These are phyloP conservation scores for Cynopterus sphinx DNA, from an alignment of 2,797 vertebrate species.

Conservation along the genomic window DNA sequence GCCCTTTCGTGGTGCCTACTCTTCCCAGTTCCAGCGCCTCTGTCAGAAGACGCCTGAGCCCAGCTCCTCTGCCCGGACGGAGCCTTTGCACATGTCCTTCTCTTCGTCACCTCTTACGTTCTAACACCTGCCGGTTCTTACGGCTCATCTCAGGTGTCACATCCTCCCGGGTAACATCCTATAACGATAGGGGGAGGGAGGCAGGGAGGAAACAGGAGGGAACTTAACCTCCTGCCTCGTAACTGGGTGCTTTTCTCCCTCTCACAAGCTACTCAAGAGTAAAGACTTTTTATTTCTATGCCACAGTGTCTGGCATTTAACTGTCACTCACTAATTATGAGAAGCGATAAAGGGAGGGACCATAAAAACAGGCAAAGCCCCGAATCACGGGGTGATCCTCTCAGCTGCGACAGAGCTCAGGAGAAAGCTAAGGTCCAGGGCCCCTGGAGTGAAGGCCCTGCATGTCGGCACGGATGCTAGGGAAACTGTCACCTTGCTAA, in stretches of 20 bases:
- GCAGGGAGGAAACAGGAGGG: not conserved
- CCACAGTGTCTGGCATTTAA: not conserved
- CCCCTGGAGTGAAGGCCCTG: accelerated
- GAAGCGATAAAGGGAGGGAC: not conserved
- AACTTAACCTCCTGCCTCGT: not conserved
- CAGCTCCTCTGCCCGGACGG: not conserved
- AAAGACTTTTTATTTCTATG: not conserved
- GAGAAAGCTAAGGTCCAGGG: not conserved
- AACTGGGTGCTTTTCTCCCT: not conserved
- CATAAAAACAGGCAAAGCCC: not conserved
- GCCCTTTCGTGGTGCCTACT: not conserved
- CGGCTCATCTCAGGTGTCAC: not conserved
- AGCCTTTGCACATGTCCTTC: accelerated
- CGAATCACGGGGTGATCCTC: accelerated
- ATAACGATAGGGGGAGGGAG: no score
- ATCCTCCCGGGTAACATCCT: not conserved
- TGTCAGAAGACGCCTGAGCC: not conserved
- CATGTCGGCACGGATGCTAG: accelerated
- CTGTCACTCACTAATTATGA: not conserved
- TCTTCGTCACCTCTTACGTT: not conserved
- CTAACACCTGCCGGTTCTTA: not conserved
- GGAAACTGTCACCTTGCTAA: accelerated
- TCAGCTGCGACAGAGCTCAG: not conserved
- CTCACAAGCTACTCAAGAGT: not conserved
- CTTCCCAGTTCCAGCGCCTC: not conserved